Base-by-base conservation (phyloP, 2,797 vertebrate species). In the Dicrostonyx torquatus region DNA sequence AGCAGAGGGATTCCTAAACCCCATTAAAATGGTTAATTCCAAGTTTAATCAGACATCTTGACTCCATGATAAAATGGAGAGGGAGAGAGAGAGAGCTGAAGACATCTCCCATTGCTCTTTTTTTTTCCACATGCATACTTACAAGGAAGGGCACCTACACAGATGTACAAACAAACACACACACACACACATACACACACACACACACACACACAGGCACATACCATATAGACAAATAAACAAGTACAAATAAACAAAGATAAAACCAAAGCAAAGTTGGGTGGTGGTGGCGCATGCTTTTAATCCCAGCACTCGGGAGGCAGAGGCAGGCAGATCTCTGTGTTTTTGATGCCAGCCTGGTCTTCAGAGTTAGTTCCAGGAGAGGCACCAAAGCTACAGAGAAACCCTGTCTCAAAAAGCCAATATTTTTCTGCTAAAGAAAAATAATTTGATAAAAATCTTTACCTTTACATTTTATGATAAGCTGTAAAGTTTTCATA, bases 381-480 rank as follows among this genome's bases (percentile, higher is more conserved):
- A 7, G 6, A 55, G 18, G 17, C 20, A 58, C 18, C 0, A 20
- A 58, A 58, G 20, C 55, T 58, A 20, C 55, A 58, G 55, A 58
- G 55, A 20, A 58, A 58, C 55, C 18, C 18, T 58, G 55, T 58
- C 18, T 58, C 20, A 18, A 6, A 20, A 68, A 31, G n/a, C 15
- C 18, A 66, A 64, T 5, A 64, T 84, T n/a, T 78, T 92, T 93
- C 64, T 92, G 8, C 50, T 85, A 68, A n/a, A 68, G 83, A 91
- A 87, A 66, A 58, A 7, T 22, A 31, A 7, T 70, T 70, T 50
- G 73, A 83, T 76, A 82, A 84, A 22, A 3, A 55, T 15, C 29
- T 88, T 22, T 9, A 53, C 45, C 87, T 96, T 95, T 88, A 20
- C 50, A 64, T 96, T 94, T 77, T 14, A 58, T 31, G 24, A 66